Evolutionary conservation across 2,888 invertebrate genomes (phyloP).

Genomic region (Eubasilissa splendida): DNA sequence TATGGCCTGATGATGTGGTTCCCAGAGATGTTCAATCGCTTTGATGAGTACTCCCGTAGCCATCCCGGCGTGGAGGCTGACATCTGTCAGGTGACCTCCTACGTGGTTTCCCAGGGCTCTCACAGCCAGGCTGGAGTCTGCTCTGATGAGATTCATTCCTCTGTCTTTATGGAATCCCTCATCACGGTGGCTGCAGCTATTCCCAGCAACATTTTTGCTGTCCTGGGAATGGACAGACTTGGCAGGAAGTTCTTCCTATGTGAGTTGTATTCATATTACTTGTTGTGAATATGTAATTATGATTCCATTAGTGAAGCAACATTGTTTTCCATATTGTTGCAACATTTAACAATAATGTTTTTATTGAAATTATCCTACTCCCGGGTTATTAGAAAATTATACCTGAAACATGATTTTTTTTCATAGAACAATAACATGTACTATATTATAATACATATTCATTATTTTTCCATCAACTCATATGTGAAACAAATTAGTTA

Average conservation of each 20-base stretch:
- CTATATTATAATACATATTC: too few species aligned
- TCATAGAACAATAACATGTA: too few species aligned
- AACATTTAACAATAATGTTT: too few species aligned
- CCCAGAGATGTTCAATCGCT: slow-evolving; percentile 93
- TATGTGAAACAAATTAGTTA: too few species aligned
- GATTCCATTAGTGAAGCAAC: too few species aligned
- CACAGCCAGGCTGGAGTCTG: slow-evolving; percentile 75
- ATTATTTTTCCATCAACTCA: too few species aligned
- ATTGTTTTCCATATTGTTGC: too few species aligned
- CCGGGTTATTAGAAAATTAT: too few species aligned
- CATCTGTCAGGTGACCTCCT: slow-evolving; percentile 84
- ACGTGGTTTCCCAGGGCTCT: slow-evolving; percentile 80
- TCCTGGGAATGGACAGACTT: slow-evolving; percentile 87
- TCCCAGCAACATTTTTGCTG: slow-evolving; percentile 88
- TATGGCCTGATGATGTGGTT: slow-evolving; percentile 99
- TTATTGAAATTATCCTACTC: too few species aligned
- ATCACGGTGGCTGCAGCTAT: slow-evolving; percentile 90
- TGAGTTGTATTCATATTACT: slow-evolving; percentile 62
- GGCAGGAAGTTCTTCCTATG: slow-evolving; percentile 89
- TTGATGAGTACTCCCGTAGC: slow-evolving; percentile 83
- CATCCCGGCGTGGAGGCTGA: slow-evolving; percentile 79
- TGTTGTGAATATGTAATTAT: too few species aligned
- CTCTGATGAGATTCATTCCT: slow-evolving; percentile 81
- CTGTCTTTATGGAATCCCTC: slow-evolving; percentile 89
- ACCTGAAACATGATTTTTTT: too few species aligned